These are phyloP conservation scores for Sebastiscus tertius DNA, from an alignment of 2,797 vertebrate species.

Conservation along the genomic window DNA sequence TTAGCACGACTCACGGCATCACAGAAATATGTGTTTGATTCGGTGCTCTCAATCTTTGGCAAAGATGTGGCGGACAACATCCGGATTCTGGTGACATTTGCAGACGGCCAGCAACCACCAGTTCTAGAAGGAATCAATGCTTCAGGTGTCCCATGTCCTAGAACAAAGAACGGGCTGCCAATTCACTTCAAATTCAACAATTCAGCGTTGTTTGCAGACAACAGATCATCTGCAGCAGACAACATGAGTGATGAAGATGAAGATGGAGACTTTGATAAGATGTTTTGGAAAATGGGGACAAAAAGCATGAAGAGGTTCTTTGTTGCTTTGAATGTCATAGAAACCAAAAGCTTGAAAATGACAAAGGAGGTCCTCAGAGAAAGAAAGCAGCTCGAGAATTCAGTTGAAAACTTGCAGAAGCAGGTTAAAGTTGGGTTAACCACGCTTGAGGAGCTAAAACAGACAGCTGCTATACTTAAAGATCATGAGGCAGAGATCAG, in stretches of 20 bases:
- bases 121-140: slow-evolving; percentile 19
- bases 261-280: slow-evolving; percentile 11
- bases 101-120: neutral
- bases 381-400: neutral
- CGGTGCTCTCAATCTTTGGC: neutral
- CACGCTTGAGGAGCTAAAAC: fast-evolving
- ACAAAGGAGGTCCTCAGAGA: slow-evolving; percentile 14
- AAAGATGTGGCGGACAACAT: neutral
- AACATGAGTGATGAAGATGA: neutral
- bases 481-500: slow-evolving; percentile 13
- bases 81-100: slow-evolving; percentile 15
- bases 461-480: neutral
- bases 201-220: slow-evolving; percentile 47
- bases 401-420: fast-evolving
- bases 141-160: slow-evolving; percentile 48
- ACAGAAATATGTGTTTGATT: neutral
- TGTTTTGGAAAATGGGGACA: slow-evolving; percentile 52
- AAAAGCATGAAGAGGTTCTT: slow-evolving; percentile 45
- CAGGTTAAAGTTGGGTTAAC: too few relatives aligned
- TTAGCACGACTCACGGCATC: neutral
- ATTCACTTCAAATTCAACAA: slow-evolving; percentile 68
- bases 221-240: neutral
- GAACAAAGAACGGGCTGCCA: neutral
- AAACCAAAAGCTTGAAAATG: slow-evolving; percentile 16
- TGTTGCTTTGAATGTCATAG: neutral